phyloP scores from a whole-genome alignment of 1,140 invertebrate genomes.

The Cydia fagiglandana region DNA sequence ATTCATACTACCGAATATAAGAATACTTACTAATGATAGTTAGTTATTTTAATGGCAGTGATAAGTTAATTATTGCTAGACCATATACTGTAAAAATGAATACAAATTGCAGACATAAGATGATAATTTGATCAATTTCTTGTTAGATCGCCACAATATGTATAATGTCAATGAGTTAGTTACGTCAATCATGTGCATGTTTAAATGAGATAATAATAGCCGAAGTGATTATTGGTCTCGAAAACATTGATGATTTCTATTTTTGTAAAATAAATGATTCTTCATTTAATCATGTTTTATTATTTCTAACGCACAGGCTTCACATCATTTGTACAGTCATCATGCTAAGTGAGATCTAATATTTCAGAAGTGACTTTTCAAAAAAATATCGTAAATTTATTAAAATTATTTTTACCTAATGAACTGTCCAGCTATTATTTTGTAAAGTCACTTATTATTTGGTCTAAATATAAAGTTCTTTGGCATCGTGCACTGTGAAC shows the following conservation, averaged over 20 bases:
- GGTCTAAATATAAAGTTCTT: constrained; percentile 25
- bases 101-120: neutral
- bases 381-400: neutral
- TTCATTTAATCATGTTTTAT: neutral
- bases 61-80: constrained; percentile 26
- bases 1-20: constrained; percentile 10
- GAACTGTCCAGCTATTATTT: neutral
- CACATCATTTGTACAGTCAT: constrained; percentile 36
- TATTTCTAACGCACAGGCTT: neutral
- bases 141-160: neutral
- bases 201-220: constrained; percentile 34
- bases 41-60: constrained; percentile 43
- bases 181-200: constrained; percentile 50
- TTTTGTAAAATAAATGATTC: constrained; percentile 58
- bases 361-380: neutral
- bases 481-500: constrained; percentile 25
- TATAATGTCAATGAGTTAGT: constrained; percentile 22
- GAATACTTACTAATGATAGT: neutral
- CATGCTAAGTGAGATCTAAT: constrained; percentile 40
- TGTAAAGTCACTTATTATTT: constrained; percentile 17
- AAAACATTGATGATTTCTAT: constrained; percentile 47
- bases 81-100: neutral
- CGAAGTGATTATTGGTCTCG: constrained; percentile 11
- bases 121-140: neutral
- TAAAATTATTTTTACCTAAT: no score